These are phyloP conservation scores for Pandion haliaetus DNA, from an alignment of 2,113 vertebrate species.

Conservation along the genomic window DNA sequence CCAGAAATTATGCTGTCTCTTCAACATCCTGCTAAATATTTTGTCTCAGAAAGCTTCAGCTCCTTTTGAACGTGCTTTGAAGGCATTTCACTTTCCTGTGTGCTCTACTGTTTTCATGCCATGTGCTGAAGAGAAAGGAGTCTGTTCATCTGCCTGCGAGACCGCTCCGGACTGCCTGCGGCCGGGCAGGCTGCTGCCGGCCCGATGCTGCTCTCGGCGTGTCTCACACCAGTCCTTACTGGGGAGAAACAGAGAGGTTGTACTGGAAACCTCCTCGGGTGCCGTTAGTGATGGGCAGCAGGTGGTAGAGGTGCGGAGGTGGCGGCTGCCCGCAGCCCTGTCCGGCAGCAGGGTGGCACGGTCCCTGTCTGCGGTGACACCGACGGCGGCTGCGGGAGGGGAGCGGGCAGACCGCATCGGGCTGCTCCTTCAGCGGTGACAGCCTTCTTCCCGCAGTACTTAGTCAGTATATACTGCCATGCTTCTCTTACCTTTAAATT, in stretches of 20 bases:
- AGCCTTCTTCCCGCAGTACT: background rate
- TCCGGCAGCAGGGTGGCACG: rapidly evolving
- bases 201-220: rapidly evolving
- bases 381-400: rapidly evolving
- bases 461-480: background rate
- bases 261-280: too few species aligned
- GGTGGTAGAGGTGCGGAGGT: background rate
- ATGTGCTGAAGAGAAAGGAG: background rate
- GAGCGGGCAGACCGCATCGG: rapidly evolving
- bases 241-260: background rate
- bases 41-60: background rate
- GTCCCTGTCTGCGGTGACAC: background rate
- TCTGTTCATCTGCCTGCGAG: background rate
- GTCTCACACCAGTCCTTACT: background rate
- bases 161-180: rapidly evolving
- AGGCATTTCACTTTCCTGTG: background rate
- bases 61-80: background rate
- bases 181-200: too few species aligned
- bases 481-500: background rate
- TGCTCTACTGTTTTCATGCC: background rate
- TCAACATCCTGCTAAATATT: background rate
- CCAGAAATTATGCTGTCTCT: background rate
- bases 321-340: rapidly evolving
- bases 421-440: background rate
- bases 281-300: background rate